Conservation (phyloP, 2,113 vertebrate species). For the Oxyura jamaicensis region DNA sequence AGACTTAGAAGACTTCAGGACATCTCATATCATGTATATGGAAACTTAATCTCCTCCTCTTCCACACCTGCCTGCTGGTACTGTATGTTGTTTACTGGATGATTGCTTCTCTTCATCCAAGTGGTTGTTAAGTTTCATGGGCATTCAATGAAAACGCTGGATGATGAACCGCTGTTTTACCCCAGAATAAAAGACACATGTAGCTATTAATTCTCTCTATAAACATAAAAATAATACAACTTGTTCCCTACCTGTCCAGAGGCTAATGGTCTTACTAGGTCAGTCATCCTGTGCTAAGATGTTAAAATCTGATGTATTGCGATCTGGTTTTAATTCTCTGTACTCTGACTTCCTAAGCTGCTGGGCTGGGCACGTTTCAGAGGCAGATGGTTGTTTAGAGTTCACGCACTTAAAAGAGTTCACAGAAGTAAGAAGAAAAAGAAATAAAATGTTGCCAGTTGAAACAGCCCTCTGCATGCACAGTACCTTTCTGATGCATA, state of each 20-base stretch:
- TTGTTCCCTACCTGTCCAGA: slow-evolving; percentile 9
- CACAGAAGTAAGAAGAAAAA: slow-evolving; percentile 12
- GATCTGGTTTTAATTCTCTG: slow-evolving; percentile 62
- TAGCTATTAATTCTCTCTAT: not conserved
- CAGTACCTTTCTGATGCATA: not conserved
- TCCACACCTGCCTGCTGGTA: not conserved
- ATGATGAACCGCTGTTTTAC: not conserved
- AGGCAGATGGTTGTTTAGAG: slow-evolving; percentile 26
- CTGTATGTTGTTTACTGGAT: not conserved
- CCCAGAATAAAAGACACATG: not conserved
- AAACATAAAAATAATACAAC: not conserved
- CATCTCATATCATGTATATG: not conserved
- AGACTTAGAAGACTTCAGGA: not conserved
- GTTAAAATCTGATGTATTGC: not conserved
- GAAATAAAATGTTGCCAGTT: not conserved
- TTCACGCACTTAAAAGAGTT: slow-evolving; percentile 14
- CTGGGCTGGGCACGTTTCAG: slow-evolving; percentile 49
- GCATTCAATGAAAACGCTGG: not conserved
- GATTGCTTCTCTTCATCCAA: not conserved
- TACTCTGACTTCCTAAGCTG: slow-evolving; percentile 42
- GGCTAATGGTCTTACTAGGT: not conserved
- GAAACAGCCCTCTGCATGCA: not conserved
- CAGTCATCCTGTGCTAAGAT: not conserved
- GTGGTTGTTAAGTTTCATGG: not conserved
- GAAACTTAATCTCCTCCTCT: not conserved